Evolutionary conservation across 2,888 invertebrate species (phyloP).

Genomic region (Drosophila nr. perissopoda): DNA sequence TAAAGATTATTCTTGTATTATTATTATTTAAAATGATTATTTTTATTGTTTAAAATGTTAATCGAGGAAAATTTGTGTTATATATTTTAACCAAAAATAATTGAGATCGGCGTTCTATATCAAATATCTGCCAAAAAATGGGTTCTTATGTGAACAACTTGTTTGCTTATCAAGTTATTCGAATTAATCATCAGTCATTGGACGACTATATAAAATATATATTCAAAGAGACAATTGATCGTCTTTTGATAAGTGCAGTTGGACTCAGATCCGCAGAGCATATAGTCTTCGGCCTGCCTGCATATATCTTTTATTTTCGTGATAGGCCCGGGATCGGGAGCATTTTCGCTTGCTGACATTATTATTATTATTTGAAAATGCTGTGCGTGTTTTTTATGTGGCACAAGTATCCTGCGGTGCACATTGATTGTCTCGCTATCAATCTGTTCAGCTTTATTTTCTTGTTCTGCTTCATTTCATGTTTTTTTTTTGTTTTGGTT

Average conservation of each 20-base stretch:
- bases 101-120: background rate
- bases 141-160: background rate
- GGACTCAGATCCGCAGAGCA: background rate
- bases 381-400: constrained; percentile 51
- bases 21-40: background rate
- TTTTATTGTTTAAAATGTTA: background rate
- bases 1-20: background rate
- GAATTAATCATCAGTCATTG: background rate
- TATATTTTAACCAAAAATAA: background rate
- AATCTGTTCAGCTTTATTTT: constrained; percentile 38
- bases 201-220: background rate
- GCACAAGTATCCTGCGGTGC: constrained; percentile 66
- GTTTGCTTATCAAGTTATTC: background rate
- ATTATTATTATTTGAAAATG: constrained; percentile 41
- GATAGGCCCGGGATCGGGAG: constrained; percentile 20
- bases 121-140: background rate
- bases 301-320: background rate
- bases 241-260: background rate
- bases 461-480: constrained; percentile 23
- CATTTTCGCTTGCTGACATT: constrained; percentile 25
- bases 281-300: background rate
- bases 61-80: background rate
- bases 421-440: constrained; percentile 64
- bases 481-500: constrained; percentile 23
- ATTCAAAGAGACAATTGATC: background rate